phyloP scores from a whole-genome alignment of 2,113 vertebrate species.

The Thomomys bottae region DNA sequence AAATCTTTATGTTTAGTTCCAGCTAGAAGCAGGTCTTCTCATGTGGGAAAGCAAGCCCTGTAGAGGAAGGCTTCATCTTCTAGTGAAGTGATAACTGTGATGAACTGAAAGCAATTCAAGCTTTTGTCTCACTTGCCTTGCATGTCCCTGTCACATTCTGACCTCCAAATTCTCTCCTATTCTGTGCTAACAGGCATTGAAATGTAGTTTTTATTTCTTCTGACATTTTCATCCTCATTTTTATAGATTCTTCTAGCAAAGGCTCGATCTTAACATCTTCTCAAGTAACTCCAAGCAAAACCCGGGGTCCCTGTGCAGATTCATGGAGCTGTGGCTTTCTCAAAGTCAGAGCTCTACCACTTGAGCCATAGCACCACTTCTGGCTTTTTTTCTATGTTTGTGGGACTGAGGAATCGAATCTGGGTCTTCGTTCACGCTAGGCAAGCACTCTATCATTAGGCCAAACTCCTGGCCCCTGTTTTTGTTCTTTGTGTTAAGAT shows the following conservation, averaged over 20 bases:
- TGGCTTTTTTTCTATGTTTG: no score
- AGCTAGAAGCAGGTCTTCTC: not conserved
- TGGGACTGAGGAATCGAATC: no score
- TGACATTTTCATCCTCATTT: slow-evolving; percentile 31
- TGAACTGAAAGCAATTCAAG: not conserved
- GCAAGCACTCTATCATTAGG: no score
- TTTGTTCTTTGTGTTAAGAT: slow-evolving; percentile 12
- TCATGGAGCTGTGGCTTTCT: not conserved
- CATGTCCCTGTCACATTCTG: not conserved
- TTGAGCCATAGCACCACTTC: no score
- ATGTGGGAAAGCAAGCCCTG: not conserved
- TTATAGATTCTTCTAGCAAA: not conserved
- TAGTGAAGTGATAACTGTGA: not conserved
- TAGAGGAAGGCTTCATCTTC: not conserved
- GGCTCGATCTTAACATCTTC: not conserved
- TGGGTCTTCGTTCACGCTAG: no score
- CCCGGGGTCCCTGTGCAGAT: not conserved
- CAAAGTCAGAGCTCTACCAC: no score
- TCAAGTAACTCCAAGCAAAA: not conserved
- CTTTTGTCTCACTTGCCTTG: not conserved
- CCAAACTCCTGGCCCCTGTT: no score
- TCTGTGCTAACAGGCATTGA: not conserved
- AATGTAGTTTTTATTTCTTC: not conserved
- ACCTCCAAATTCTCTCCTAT: not conserved
- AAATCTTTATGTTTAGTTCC: not conserved